Base-by-base conservation (phyloP, 2,888 invertebrate species). In the Sclerodermus sp. region DNA sequence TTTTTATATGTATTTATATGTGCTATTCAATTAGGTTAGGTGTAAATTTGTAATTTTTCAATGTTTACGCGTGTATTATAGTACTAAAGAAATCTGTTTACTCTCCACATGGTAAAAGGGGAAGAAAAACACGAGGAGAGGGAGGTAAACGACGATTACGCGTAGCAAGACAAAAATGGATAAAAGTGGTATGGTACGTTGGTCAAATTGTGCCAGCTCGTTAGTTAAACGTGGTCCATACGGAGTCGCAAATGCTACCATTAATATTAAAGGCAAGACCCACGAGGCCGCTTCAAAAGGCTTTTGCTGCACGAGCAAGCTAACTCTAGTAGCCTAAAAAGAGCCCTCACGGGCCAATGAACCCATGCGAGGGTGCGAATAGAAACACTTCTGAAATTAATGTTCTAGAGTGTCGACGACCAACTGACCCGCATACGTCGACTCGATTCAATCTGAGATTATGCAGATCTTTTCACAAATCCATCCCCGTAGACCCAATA, bases 371-470 rank as follows among this genome's bases (percentile, higher is more conserved):
- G 57, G 50, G 62, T 51, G 61, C 60, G 66, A 67, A 69, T 66
- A 63, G 62, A 60, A 58, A 66, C 65, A 66, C 66, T 68, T 64
- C 54, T 57, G 57, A 64, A 70, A 68, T 69, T 65, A 64, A 69
- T 67, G 64, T 60, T 42, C 59, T 53, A 50, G 60, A 67, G 65
- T 66, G 66, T 64, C 67, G 58, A 67, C 62, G 63, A 67, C 70
- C 64, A 45, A 53, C 53, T 64, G 61, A 64, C 70, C 69, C 57
- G 55, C 49, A 66, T 66, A 60, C 51, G 23, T 23, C 23, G 23
- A 23, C 23, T 8, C 8, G 8, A 5, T 23, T 23, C 23, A 5
- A 3, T 23, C 23, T 23, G 8, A 23, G 23, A 23, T 8, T 23
- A 5, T 23, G 8, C 8, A 23, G 8, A 23, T 23, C 8, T 23